Evolutionary conservation across 2,888 invertebrate species (phyloP).

Genomic region (Sinotaia quadrata): DNA sequence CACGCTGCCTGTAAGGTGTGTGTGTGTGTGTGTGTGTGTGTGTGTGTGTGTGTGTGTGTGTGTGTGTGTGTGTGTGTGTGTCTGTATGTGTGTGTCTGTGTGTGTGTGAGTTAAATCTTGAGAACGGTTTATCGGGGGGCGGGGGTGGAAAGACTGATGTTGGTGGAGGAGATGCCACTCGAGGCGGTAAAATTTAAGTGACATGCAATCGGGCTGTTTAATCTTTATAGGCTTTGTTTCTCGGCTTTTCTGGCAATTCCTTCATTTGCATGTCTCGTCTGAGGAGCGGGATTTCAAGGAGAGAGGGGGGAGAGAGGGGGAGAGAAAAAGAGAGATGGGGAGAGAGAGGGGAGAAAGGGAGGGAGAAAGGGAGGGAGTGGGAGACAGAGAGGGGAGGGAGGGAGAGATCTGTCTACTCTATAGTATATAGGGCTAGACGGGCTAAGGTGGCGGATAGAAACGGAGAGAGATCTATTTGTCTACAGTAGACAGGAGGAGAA

Average conservation of each 20-base stretch:
- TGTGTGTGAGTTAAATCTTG: no score
- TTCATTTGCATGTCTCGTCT: no score
- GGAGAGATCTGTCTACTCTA: no score
- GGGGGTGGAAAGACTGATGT: background rate
- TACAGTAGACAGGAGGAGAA: background rate
- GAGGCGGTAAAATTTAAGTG: no score
- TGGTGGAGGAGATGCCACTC: background rate
- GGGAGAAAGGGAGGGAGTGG: background rate
- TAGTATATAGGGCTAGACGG: no score
- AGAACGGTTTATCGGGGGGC: no score
- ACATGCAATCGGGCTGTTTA: no score
- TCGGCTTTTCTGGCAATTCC: no score
- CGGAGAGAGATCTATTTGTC: background rate
- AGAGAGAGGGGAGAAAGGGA: conserved; percentile 2
- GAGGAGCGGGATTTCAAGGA: no score
- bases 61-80: conserved; percentile 6
- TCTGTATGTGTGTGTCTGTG: no score
- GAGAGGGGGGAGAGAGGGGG: background rate
- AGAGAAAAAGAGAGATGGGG: background rate
- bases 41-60: background rate
- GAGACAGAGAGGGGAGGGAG: conserved; percentile 3
- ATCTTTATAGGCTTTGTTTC: no score
- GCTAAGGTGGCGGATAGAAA: no score
- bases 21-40: background rate
- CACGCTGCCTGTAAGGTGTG: background rate